phyloP scores from a whole-genome alignment of 2,113 vertebrate species.

The Catagonus wagneri region DNA sequence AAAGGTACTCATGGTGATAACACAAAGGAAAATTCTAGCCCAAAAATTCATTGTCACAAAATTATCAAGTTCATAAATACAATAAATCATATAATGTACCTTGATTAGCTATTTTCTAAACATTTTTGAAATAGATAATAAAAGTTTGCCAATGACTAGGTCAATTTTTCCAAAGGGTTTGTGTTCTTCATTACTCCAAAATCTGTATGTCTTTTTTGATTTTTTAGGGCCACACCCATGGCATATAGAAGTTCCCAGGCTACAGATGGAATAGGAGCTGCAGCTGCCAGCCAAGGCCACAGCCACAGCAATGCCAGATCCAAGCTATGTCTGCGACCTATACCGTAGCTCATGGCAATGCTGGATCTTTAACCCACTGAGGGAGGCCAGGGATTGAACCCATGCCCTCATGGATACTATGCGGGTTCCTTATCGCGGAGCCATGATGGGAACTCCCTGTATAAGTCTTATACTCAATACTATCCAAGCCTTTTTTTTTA shows the following conservation, averaged over 20 bases:
- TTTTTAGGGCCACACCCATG: too few relatives aligned
- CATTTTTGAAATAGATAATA: not conserved
- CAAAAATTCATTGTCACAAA: slow-evolving; percentile 22
- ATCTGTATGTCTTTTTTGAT: not conserved
- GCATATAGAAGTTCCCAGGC: too few relatives aligned
- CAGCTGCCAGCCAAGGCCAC: too few relatives aligned
- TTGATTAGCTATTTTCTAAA: not conserved
- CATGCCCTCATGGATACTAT: too few relatives aligned
- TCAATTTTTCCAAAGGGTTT: not conserved
- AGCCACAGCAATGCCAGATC: too few relatives aligned
- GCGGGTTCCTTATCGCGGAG: too few relatives aligned
- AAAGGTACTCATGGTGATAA: not conserved
- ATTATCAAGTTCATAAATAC: slow-evolving; percentile 12
- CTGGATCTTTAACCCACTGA: too few relatives aligned
- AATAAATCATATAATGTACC: not conserved
- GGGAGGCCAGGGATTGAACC: too few relatives aligned
- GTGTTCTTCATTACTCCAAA: not conserved
- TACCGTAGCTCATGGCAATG: too few relatives aligned
- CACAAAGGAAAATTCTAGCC: not conserved
- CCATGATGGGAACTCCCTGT: too few relatives aligned
- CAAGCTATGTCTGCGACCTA: too few relatives aligned
- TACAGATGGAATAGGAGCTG: too few relatives aligned
- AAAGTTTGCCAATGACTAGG: not conserved
- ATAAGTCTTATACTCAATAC: slow-evolving; percentile 19
- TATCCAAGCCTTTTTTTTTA: not conserved